Base-by-base conservation (phyloP, 2,113 vertebrate species). In the Charadrius vociferus region DNA sequence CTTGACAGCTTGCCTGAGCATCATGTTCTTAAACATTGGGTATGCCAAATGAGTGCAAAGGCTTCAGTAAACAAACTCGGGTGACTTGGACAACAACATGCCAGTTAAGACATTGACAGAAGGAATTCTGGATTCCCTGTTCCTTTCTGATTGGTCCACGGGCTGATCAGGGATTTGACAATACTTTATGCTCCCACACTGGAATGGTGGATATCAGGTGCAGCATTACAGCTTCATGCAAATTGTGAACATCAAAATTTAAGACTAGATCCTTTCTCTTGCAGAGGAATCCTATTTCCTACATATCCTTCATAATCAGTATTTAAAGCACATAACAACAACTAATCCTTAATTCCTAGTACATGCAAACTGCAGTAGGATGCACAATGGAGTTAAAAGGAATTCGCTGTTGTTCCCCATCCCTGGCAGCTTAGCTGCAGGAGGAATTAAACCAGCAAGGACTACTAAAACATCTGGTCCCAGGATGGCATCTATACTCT, bases 121-220 rank as follows among this genome's bases (percentile, higher is more conserved):
- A 85, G 45, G 53, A 88, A 92, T 73, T 83, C 47, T 52, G 30
- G 70, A 55, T 14, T 81, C 58, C 9, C 53, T 65, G 34, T 19
- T 89, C 52, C 53, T 52, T 49, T 14, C 71, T 39, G 18, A 90
- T 27, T 24, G 12, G 61, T 26, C 50, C 24, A 49, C 7, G 30
- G 45, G n/a, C 18, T 65, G 43, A 74, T 39, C 14, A 58, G 24
- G 12, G 22, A 83, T 62, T 73, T 75, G 49, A 43, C 16, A 70
- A 62, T 23, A 32, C 2, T 32, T 49, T 3, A n/a, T 18, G n/a
- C 36, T 87, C 24, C 52, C 36, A 27, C 11, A 23, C 7, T 2
- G 0, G 22, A 58, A 85, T 0, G 0, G 12, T 34, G 6, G 45
- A 36, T 32, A 7, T 37, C 58, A 77, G 21, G 17, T 49, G 45